Percentiles rank a stretch among this genome's conserved stretches.
These are phyloP conservation scores for Xenotilapia caudafasciata DNA, from an alignment of 2,113 vertebrate genomes.

Conservation along the genomic window DNA sequence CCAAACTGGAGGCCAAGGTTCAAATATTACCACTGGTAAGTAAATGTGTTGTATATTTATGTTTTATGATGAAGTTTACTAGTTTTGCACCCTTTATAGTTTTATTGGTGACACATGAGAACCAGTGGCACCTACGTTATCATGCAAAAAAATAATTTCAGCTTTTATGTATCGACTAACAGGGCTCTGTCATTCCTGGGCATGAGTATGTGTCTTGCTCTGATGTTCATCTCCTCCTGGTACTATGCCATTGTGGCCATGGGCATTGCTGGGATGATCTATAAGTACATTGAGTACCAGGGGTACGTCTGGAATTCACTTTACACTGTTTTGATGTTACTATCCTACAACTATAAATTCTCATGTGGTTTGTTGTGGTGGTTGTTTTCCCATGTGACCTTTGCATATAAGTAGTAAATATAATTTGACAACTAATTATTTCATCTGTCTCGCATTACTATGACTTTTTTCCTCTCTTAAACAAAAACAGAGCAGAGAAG, in stretches of 20 bases:
- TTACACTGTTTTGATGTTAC: neutral
- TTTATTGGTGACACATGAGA: neutral
- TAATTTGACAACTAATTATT: neutral
- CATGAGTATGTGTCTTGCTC: slow-evolving; percentile 95
- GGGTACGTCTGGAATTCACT: slow-evolving; percentile 76
- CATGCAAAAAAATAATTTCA: neutral
- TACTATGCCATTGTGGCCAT: slow-evolving; percentile 97
- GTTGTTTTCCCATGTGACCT: neutral
- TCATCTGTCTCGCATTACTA: neutral
- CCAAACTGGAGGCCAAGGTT: slow-evolving; percentile 97
- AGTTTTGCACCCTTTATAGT: neutral
- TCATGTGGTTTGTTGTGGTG: neutral
- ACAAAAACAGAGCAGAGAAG: slow-evolving; percentile 81
- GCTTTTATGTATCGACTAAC: neutral
- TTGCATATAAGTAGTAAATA: neutral
- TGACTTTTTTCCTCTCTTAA: neutral
- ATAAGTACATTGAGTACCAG: slow-evolving; percentile 98
- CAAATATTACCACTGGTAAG: slow-evolving; percentile 97
- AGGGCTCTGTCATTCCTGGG: slow-evolving; percentile 95
- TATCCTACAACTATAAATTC: neutral
- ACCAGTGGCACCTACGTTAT: neutral
- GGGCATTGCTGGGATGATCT: slow-evolving; percentile 98
- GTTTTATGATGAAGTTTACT: neutral
- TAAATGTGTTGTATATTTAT: neutral
- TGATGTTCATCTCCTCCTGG: slow-evolving; percentile 99